These are phyloP conservation scores for Coendou prehensilis DNA, from an alignment of 2,797 vertebrate genomes.

Conservation along the genomic window DNA sequence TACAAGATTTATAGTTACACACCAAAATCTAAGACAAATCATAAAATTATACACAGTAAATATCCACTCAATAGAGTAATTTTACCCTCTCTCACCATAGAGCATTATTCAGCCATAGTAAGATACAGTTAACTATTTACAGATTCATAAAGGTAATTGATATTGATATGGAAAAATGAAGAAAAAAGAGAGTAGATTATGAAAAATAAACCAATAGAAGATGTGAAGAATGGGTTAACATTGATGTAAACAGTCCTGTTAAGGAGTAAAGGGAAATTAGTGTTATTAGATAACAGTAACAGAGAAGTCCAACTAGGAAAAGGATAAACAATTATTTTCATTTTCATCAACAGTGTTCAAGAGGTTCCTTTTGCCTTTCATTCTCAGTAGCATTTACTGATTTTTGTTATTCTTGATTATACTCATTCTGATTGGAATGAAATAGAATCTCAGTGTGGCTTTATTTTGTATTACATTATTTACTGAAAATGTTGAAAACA, in stretches of 20 bases:
- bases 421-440: background rate
- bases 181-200: background rate
- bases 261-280: background rate
- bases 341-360: too few relatives aligned
- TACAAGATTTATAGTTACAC: too few relatives aligned
- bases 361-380: too few relatives aligned
- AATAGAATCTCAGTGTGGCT: background rate
- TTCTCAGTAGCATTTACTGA: too few relatives aligned
- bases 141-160: background rate
- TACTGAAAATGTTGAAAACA: too few relatives aligned
- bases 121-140: background rate
- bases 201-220: background rate
- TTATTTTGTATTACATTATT: too few relatives aligned
- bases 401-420: too few relatives aligned
- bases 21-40: background rate
- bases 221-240: background rate
- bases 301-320: too few relatives aligned
- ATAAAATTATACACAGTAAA: background rate
- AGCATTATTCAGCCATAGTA: background rate
- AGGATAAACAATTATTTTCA: too few relatives aligned
- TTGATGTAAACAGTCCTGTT: background rate
- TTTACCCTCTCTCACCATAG: background rate
- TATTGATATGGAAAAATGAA: background rate
- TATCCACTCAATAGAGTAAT: background rate
- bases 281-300: too few relatives aligned